Base-by-base conservation (phyloP, 2,888 invertebrate genomes). In the Dorcus parallelipipedus region DNA sequence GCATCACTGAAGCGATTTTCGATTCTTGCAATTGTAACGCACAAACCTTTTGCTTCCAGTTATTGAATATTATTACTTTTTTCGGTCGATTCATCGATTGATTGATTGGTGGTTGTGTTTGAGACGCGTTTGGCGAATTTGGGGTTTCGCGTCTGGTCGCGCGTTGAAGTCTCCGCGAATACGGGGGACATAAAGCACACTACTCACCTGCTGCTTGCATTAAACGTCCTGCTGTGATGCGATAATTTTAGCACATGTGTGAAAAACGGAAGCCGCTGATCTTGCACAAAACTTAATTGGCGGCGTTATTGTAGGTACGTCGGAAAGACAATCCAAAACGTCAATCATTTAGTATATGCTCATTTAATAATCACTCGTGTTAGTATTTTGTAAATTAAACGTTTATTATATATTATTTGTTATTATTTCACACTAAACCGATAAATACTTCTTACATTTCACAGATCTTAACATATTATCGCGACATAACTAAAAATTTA, bases 371-470 rank as follows among this genome's bases (percentile, higher is more conserved):
- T 69, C 73, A 73, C 73, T 68, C 71, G 62, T 58, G 64, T 67
- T 69, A 69, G 69, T 71, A 73, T 73, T 72, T 74, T 72, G 76
- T 78, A 74, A 78, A 78, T 78, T 77, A 71, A 76, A 68, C 73
- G 73, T 70, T 77, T 76, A 78, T 77, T 78, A 74, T 76, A 73
- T 72, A 73, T 73, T 76, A 74, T 76, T 76, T 76, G 76, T 75
- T 72, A 73, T 75, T 76, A 75, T 78, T 78, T 78, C 78, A 78
- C 78, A 78, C 78, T 70, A 76, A 73, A 74, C 73, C 72, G 78
- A 75, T 78, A 78, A 78, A 71, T 76, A 75, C 76, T 76, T 69
- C 71, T 74, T 72, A 71, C 68, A 72, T 74, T 73, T 74, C 71
- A 73, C 71, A 69, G 70, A 72, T 74, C 73, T 73, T 72, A 72